Percentiles rank a stretch among this genome's conserved stretches.
Evolutionary conservation across 92 coral and sea anemone species (phyloP).

Genomic region (Galaxea fascicularis): DNA sequence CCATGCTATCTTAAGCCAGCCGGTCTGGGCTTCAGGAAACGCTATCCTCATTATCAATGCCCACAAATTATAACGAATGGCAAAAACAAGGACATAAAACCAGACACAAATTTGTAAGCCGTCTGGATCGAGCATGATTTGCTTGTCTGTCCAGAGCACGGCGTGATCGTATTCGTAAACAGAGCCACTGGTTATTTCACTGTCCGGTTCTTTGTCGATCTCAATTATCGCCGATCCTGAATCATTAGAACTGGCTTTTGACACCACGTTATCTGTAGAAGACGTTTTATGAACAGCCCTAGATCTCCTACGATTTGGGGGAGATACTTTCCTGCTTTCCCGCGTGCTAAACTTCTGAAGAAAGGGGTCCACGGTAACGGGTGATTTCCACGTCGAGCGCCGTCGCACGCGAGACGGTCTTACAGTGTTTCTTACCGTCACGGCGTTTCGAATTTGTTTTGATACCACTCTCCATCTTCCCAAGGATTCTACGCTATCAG

Average conservation of each 20-base stretch:
- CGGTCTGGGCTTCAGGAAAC: conserved; percentile 81
- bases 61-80: conserved; percentile 94
- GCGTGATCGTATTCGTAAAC: conserved; percentile 53
- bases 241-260: neutral
- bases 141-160: conserved; percentile 48
- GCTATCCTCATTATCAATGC: conserved; percentile 88
- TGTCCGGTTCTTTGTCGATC: conserved; percentile 62
- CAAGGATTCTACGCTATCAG: conserved; percentile 29
- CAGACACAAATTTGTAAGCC: conserved; percentile 85
- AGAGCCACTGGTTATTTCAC: conserved; percentile 62
- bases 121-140: conserved; percentile 81
- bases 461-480: conserved; percentile 69
- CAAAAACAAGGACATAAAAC: conserved; percentile 86
- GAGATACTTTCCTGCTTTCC: conserved; percentile 80
- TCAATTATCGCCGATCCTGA: conserved; percentile 36
- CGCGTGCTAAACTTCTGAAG: conserved; percentile 97
- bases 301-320: conserved; percentile 63
- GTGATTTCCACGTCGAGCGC: conserved; percentile 72
- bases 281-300: conserved; percentile 52
- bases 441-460: conserved; percentile 77
- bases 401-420: conserved; percentile 71
- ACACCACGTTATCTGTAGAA: conserved; percentile 10
- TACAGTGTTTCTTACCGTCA: conserved; percentile 77
- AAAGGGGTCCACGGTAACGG: conserved; percentile 89
- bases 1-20: conserved; percentile 76